Evolutionary conservation across 2,888 invertebrate species (phyloP).

Genomic region (Gerris lacustris): DNA sequence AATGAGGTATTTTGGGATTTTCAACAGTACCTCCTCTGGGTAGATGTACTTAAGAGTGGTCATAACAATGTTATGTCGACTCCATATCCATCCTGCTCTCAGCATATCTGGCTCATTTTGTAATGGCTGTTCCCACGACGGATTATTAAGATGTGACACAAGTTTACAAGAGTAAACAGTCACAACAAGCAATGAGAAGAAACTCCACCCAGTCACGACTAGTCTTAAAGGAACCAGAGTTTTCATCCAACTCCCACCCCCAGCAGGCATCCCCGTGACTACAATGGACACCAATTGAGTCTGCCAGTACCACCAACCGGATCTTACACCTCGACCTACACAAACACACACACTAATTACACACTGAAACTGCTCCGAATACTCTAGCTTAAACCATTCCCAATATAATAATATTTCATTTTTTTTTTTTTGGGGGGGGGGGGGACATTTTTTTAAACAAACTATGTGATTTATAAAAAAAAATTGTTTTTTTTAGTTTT

Average conservation of each 20-base stretch:
- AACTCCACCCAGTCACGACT: not conserved
- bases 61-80: not conserved
- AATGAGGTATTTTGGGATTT: no score
- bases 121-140: not conserved
- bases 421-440: no score
- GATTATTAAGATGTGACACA: not conserved
- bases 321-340: no score
- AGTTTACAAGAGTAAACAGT: slow-evolving; percentile 1
- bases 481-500: no score
- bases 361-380: no score
- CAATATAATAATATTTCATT: no score
- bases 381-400: no score
- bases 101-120: not conserved
- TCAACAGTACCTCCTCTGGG: not conserved
- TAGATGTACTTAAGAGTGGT: not conserved
- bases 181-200: not conserved
- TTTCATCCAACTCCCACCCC: not conserved
- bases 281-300: not conserved
- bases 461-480: no score
- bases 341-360: no score
- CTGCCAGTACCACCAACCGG: not conserved
- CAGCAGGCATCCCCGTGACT: not conserved
- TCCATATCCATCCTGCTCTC: slow-evolving; percentile 2
- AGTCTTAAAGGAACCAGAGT: not conserved
- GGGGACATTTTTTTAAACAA: no score